These are phyloP conservation scores for Grammomys surdaster DNA, from an alignment of 2,113 vertebrate genomes.

Conservation along the genomic window DNA sequence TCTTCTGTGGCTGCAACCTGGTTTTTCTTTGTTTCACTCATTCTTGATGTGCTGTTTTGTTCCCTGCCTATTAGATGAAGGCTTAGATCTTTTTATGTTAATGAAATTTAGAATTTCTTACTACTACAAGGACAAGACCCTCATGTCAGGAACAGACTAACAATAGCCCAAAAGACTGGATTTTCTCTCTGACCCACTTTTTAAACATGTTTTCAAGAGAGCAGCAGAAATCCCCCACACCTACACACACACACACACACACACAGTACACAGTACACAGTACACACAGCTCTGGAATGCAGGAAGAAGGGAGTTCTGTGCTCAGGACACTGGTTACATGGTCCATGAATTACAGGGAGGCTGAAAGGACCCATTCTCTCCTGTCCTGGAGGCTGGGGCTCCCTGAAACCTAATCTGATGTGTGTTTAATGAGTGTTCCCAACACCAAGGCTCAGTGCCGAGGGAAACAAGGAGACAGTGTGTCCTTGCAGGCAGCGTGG, in stretches of 20 bases:
- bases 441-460: constrained; percentile 74
- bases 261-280: no score
- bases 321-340: neutral
- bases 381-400: constrained; percentile 73
- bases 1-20: neutral
- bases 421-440: constrained; percentile 85
- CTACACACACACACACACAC: fast-evolving
- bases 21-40: constrained; percentile 46
- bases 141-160: constrained; percentile 3
- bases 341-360: constrained; percentile 45
- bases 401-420: constrained; percentile 87
- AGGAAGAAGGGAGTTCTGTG: constrained; percentile 63
- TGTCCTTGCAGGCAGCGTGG: constrained; percentile 58
- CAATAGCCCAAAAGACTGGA: neutral
- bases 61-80: neutral
- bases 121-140: constrained; percentile 36
- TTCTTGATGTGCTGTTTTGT: constrained; percentile 15
- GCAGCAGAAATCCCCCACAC: neutral
- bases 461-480: constrained; percentile 87
- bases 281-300: neutral
- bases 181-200: constrained; percentile 5
- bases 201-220: constrained; percentile 50
- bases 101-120: constrained; percentile 58
- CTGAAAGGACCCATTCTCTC: constrained; percentile 88
- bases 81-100: constrained; percentile 15